phyloP scores from a whole-genome alignment of 2,797 vertebrate genomes.

The Muscicapa striata region DNA sequence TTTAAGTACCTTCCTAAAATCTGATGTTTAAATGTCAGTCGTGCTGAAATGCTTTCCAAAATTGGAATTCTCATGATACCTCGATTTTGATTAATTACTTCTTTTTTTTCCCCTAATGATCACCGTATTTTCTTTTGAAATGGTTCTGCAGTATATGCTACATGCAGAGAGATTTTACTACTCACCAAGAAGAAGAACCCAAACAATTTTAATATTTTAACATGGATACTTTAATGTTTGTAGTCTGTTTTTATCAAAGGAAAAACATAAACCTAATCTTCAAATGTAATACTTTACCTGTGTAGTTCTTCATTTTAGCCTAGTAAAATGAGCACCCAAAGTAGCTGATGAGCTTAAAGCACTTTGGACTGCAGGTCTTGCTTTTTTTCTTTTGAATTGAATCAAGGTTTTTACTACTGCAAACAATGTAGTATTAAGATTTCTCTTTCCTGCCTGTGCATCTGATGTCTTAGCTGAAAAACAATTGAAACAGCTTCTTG shows the following conservation, averaged over 20 bases:
- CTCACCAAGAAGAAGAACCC: neutral
- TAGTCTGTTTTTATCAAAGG: neutral
- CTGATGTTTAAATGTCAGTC: neutral
- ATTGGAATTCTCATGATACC: neutral
- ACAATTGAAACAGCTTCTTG: neutral
- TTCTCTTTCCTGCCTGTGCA: neutral
- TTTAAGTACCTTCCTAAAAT: neutral
- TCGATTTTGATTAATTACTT: neutral
- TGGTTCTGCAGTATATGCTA: neutral
- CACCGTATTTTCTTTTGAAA: neutral
- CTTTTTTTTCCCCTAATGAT: no score
- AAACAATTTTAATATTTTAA: neutral
- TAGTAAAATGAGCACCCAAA: neutral
- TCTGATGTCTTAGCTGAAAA: neutral
- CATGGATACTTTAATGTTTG: neutral
- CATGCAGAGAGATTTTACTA: neutral
- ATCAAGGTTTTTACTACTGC: neutral
- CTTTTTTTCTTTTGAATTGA: neutral
- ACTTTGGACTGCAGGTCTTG: neutral
- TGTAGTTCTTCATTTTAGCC: neutral
- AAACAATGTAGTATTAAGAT: neutral
- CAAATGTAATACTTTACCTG: neutral
- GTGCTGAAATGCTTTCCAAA: neutral
- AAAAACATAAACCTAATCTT: neutral
- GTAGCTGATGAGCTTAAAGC: neutral